Base-by-base conservation (phyloP, 2,113 vertebrate genomes). In the Colistium nudipinnis region DNA sequence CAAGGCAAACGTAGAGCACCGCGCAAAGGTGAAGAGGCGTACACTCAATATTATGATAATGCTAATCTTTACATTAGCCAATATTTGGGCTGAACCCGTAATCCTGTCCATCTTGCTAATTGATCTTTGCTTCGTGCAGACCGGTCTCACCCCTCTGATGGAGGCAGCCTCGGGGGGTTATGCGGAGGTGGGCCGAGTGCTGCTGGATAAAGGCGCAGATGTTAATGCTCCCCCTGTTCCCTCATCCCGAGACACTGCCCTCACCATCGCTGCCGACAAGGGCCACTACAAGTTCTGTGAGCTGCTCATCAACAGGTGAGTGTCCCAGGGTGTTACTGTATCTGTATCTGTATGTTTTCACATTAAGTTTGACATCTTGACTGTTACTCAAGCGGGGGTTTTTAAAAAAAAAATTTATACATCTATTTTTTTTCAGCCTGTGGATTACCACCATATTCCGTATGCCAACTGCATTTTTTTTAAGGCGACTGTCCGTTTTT, bases 201-300 rank as follows among this genome's bases (percentile, higher is more conserved):
- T 99, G 59, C 94, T 99, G 80, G 98, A 99, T 86, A 99, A 99
- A 93, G 97, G 97, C 65, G 97, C 98, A 0, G 98, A 99, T 86
- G 98, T 99, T 78, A 99, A 99, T 39, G 97, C 98, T 30, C 97
- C 98, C 17, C 98, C 98, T 44, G 98, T 99, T 77, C 98, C 97
- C 88, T 99, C 98, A 57, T 99, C 98, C 57, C 92, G 98, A 89
- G 98, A 99, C 87, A 99, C 98, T 30, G 98, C 98, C 81, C 93
- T 99, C 88, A 99, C 98, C 51, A 99, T 99, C 82, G 98, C 98
- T 89, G 98, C 98, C 4, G 98, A 99, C 91, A 99, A 99, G 92
- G 98, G 97, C 72, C 98, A 99, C 90, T 99, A 99, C 91, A 99
- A 99, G 91, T 99, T 99, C 83, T 99, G 98, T 91, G 98, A 99